phyloP scores from a whole-genome alignment of 1,140 invertebrate genomes.

The Papilio dardanus region DNA sequence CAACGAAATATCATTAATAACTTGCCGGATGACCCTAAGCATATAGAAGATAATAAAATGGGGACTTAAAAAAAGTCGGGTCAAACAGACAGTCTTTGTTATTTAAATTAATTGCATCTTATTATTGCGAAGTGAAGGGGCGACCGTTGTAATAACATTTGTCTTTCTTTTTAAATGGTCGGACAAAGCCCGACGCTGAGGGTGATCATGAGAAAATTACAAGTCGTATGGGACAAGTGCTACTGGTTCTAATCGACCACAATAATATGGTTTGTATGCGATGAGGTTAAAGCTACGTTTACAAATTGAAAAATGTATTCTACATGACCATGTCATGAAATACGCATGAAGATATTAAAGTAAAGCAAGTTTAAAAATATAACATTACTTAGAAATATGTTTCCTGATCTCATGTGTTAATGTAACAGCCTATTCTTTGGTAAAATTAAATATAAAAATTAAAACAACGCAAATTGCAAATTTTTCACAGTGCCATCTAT shows the following conservation, averaged over 20 bases:
- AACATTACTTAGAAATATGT: too few species aligned
- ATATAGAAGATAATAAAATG: conserved; percentile 40
- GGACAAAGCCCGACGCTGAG: background rate
- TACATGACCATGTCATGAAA: too few species aligned
- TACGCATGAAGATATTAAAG: too few species aligned
- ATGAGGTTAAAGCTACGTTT: background rate
- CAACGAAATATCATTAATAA: conserved; percentile 3
- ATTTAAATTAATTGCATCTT: conserved; percentile 14
- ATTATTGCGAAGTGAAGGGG: background rate
- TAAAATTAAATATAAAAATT: background rate
- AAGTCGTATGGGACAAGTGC: background rate
- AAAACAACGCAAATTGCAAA: background rate
- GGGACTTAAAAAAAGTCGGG: background rate
- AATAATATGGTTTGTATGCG: background rate
- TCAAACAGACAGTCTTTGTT: conserved; percentile 16
- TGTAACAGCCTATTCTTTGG: too few species aligned
- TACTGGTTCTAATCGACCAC: background rate
- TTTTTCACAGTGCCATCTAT: conserved; percentile 39
- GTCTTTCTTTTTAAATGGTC: conserved; percentile 28
- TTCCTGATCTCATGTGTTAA: too few species aligned
- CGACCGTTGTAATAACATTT: conserved; percentile 29
- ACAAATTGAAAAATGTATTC: background rate
- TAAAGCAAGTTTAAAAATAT: too few species aligned
- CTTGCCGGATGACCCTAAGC: background rate
- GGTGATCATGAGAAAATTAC: conserved; percentile 2